Evolutionary conservation across 2,113 vertebrate species (phyloP), one percentile per base, ranked within the genome.

Genomic region (Callipepla squamata): DNA sequence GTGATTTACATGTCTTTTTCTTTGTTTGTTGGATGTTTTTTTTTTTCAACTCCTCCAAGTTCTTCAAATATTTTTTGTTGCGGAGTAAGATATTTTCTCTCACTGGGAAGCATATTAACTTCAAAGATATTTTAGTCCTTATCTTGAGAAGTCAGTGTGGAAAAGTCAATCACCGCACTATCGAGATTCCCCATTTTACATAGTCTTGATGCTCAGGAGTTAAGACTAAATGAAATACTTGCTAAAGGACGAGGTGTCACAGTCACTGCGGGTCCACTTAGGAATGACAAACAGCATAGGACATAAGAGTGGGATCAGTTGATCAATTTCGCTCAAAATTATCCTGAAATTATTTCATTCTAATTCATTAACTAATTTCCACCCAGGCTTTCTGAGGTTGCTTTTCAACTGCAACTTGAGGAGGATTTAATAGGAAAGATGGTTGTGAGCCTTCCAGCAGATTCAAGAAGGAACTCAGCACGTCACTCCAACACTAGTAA

Each of bases 221-320:
- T 80, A 42, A 72, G 38, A 25, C 26, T 55, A 61, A 76, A 80
- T 25, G 32, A 61, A 30, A 6, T 1, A 22, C 25, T 45, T 68
- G 48, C 11, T 1, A 1, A 82, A 69, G 11, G 26, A 26, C 28
- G 30, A 65, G n/a, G 17, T 2, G 0, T 65, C 0, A 2, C 23
- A 25, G 58, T 47, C 1, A 0, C 42, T 22, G 45, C 1, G 13
- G 32, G 4, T 92, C 15, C 19, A 53, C 40, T 51, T 76, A 67
- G 75, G 32, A 55, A 61, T 61, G 59, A 69, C 0, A 0, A 2
- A 5, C 2, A 7, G 12, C 34, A 20, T 4, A 16, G 19, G 58
- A 6, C 23, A 50, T 68, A 57, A 69, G 22, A 62, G 15, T 1
- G 1, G 70, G 15, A 12, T 30, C 59, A 80, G 23, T 11, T 44